Evolutionary conservation across 2,113 vertebrate species (phyloP).

Genomic region (Notothenia rossii): DNA sequence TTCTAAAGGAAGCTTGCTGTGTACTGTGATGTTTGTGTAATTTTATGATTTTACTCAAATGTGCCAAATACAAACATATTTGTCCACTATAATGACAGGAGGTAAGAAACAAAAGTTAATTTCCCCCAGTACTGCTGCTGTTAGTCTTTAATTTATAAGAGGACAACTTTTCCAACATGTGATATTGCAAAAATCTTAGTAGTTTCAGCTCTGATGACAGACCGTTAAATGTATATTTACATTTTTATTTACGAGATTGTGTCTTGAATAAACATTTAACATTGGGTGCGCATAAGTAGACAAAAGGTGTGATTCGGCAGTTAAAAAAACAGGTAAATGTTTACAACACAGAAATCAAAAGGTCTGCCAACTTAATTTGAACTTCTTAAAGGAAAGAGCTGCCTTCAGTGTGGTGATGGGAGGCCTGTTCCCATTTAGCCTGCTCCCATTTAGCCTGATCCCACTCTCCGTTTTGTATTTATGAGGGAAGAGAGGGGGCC

Average conservation of each 20-base stretch:
- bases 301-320: slow-evolving; percentile 18
- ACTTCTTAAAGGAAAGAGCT: neutral
- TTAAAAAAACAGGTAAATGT: neutral
- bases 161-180: neutral
- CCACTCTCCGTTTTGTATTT: slow-evolving; percentile 34
- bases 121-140: too few species aligned
- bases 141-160: neutral
- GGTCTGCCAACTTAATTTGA: neutral
- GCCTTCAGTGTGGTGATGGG: slow-evolving; percentile 7
- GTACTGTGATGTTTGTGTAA: neutral
- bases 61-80: neutral
- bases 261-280: slow-evolving; percentile 15
- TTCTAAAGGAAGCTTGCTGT: neutral
- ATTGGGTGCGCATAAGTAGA: neutral
- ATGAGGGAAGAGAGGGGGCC: slow-evolving; percentile 22
- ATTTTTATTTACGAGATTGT: neutral
- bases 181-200: neutral
- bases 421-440: slow-evolving; percentile 46
- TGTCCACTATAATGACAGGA: neutral
- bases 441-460: slow-evolving; percentile 47
- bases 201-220: neutral
- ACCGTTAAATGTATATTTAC: too few species aligned
- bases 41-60: neutral
- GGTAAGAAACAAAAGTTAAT: too few species aligned
- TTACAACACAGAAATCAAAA: slow-evolving; percentile 2